phyloP scores from a whole-genome alignment of 2,888 invertebrate genomes.

The Cosmia pyralina region DNA sequence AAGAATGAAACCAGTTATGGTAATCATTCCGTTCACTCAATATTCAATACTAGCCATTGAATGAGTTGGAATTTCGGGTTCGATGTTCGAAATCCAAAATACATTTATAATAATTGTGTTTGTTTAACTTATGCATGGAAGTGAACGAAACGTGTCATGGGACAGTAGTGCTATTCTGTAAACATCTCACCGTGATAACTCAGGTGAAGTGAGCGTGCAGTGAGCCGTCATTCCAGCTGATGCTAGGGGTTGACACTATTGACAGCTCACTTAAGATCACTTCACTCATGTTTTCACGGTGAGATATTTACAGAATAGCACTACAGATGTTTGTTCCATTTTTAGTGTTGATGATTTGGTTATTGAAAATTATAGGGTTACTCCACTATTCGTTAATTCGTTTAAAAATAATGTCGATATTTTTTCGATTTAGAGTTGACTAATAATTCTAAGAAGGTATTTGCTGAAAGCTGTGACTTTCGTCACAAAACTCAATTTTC shows the following conservation, averaged over 20 bases:
- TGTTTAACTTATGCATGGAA: constrained; percentile 26
- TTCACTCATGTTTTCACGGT: no score
- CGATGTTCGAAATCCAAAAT: constrained; percentile 59
- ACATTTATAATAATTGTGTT: constrained; percentile 24
- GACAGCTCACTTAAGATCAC: no score
- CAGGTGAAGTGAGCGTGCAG: no score
- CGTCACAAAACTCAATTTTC: not conserved
- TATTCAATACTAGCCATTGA: constrained; percentile 63
- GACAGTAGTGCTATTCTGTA: no score
- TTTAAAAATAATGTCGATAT: not conserved
- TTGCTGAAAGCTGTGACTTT: not conserved
- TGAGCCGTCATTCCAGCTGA: no score
- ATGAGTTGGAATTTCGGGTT: constrained; percentile 63
- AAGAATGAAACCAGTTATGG: constrained; percentile 63
- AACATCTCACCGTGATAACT: no score
- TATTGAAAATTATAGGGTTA: constrained; percentile 1
- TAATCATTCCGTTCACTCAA: constrained; percentile 65
- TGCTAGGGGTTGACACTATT: no score
- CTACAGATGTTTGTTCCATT: constrained; percentile 48
- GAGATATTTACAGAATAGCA: no score
- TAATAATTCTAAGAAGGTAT: no score
- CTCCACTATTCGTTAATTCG: not conserved
- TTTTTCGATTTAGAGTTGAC: not conserved
- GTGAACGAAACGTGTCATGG: constrained; percentile 46
- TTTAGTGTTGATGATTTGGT: constrained; percentile 28